A percentile compares a stretch with the other conserved stretches of the same genome.
Evolutionary conservation across 37 sponge, comb jelly and placozoan genomes (phyloP).

Genomic region (Mnemiopsis leidyi): DNA sequence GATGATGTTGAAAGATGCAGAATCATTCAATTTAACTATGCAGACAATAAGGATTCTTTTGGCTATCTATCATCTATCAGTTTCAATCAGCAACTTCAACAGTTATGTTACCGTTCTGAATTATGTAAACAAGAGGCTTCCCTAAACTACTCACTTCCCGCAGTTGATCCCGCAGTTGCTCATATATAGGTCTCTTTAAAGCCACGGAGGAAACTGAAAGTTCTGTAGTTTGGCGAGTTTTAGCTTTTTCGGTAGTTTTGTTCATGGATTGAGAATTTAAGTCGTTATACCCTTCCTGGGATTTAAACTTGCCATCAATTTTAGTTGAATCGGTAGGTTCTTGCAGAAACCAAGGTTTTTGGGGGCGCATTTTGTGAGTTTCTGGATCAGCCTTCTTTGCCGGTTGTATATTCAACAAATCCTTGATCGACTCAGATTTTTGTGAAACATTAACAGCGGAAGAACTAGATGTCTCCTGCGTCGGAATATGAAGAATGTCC

Average conservation of each 20-base stretch:
- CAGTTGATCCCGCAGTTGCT: neutral
- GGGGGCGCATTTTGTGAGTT: neutral
- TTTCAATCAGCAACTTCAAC: constrained; percentile 23
- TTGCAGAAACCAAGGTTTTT: neutral
- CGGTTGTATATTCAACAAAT: neutral
- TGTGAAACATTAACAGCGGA: neutral
- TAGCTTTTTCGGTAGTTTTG: neutral
- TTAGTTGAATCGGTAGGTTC: neutral
- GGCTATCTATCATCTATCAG: neutral
- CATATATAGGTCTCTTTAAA: neutral
- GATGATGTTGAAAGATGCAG: too few relatives aligned
- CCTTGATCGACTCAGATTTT: neutral
- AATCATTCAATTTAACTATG: too few relatives aligned
- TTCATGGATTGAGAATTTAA: neutral
- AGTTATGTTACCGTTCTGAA: constrained; percentile 25
- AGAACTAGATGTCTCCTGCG: neutral
- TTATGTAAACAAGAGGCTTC: constrained; percentile 1
- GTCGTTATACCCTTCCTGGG: neutral
- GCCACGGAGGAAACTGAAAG: neutral
- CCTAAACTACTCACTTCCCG: neutral
- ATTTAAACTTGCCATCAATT: neutral
- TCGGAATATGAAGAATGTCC: neutral
- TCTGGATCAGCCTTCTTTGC: neutral
- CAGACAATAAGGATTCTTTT: too few relatives aligned
- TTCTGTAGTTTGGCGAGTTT: neutral